phyloP scores from a whole-genome alignment of 2,888 invertebrate species.

The Sepiola atlantica region DNA sequence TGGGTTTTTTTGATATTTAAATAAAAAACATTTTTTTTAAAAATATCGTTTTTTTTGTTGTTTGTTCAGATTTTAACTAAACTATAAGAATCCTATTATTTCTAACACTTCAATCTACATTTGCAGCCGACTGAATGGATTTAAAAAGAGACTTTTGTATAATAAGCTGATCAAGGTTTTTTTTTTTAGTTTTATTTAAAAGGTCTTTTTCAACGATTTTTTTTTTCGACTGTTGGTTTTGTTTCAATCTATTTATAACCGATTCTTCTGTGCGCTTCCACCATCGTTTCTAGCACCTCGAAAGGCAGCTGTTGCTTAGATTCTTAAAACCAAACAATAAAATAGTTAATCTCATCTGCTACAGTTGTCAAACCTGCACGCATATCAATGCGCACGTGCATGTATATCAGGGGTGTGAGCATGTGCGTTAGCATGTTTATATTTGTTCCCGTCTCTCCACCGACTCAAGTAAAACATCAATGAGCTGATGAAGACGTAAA shows the following conservation, averaged over 20 bases:
- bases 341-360: slow-evolving; percentile 22
- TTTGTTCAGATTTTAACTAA: background rate
- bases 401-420: background rate
- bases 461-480: background rate
- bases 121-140: background rate
- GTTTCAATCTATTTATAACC: slow-evolving; percentile 9
- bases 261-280: background rate
- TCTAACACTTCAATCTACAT: slow-evolving; percentile 32
- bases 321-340: slow-evolving; percentile 23
- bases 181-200: slow-evolving; percentile 14
- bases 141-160: background rate
- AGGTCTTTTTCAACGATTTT: background rate
- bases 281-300: background rate
- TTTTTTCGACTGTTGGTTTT: background rate
- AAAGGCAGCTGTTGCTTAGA: background rate
- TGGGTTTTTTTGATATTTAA: background rate
- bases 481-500: slow-evolving; percentile 16
- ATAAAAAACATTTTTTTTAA: background rate
- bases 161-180: slow-evolving; percentile 32
- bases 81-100: slow-evolving; percentile 22
- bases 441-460: background rate
- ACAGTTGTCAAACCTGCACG: background rate
- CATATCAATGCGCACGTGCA: background rate
- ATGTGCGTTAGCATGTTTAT: background rate
- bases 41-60: background rate